A percentile compares a stretch with the other conserved stretches of the same genome.
Evolutionary conservation across 2,113 vertebrate species (phyloP).

Genomic region (Thamnaconus septentrionalis): DNA sequence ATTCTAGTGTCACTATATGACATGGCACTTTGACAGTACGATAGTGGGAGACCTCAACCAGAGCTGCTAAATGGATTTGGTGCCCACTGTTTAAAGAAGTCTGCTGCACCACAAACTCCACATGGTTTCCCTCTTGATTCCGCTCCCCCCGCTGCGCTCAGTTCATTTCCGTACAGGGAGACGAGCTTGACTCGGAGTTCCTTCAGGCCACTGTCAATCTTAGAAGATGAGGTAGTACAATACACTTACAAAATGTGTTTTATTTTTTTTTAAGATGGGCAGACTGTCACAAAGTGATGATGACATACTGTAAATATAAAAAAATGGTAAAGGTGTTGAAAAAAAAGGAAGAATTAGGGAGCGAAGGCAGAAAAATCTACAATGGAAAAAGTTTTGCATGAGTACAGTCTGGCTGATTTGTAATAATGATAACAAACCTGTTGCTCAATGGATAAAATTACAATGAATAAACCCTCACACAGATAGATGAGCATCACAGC

Average conservation of each 20-base stretch:
- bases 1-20: too few relatives aligned
- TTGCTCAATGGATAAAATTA: too few relatives aligned
- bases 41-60: too few relatives aligned
- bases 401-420: too few relatives aligned
- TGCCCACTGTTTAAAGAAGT: background rate
- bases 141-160: background rate
- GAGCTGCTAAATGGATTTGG: background rate
- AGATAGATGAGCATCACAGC: too few relatives aligned
- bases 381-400: background rate
- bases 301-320: background rate
- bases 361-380: background rate
- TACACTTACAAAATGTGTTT: conserved; percentile 76
- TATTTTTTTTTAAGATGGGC: conserved; percentile 1
- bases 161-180: conserved; percentile 9
- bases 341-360: background rate
- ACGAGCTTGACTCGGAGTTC: conserved; percentile 14
- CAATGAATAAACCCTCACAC: too few relatives aligned
- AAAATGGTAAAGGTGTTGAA: background rate
- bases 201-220: conserved; percentile 77
- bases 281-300: too few relatives aligned
- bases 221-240: conserved; percentile 85
- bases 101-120: background rate
- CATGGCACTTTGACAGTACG: too few relatives aligned
- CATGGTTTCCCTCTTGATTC: background rate
- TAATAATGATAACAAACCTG: too few relatives aligned